phyloP scores from a whole-genome alignment of 2,113 vertebrate species.

The crab-eating macaque (Macaca fascicularis) region T2T-MFA8v1.1 NC_088387.1:9585001-9585500 shows the following conservation, averaged over 20 bases:
- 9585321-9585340: neutral
- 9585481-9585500: neutral
- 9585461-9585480: neutral
- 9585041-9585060: too few species aligned
- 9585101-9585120: neutral
- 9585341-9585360: rapidly evolving
- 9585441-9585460: neutral
- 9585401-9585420: neutral
- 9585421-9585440: neutral
- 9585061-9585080: neutral
- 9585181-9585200: neutral
- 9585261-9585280: neutral
- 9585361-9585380: neutral
- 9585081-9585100: neutral
- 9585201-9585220: neutral
- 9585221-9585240: neutral
- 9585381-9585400: neutral
- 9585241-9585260: neutral
- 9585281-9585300: neutral
- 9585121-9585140: neutral
- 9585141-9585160: neutral
- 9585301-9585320: neutral
- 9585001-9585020: neutral
- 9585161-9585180: neutral
- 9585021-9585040: neutral